These are phyloP conservation scores for Psococerastis gibbosa DNA, from an alignment of 2,888 invertebrate genomes.

Conservation along the genomic window DNA sequence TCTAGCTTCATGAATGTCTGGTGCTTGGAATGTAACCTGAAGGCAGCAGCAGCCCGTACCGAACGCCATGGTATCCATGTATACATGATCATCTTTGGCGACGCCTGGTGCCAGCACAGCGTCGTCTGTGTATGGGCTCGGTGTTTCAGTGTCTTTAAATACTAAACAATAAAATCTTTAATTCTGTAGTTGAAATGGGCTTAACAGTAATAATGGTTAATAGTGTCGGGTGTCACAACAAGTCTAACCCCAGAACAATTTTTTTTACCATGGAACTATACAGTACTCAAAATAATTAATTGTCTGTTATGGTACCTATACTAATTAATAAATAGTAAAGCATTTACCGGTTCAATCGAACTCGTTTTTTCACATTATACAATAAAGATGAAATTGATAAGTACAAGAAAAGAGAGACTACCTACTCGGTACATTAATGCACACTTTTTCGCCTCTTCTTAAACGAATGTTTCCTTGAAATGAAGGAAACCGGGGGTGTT, in stretches of 20 bases:
- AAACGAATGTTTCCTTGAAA: slow-evolving; percentile 82
- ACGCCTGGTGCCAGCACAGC: slow-evolving; percentile 34
- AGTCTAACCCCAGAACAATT: too few relatives aligned
- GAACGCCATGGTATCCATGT: slow-evolving; percentile 99
- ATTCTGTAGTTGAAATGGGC: too few relatives aligned
- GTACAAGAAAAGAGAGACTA: slow-evolving; percentile 11
- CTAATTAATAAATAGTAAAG: too few relatives aligned
- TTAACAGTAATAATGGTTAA: too few relatives aligned
- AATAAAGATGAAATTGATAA: too few relatives aligned
- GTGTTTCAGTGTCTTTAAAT: slow-evolving; percentile 73
- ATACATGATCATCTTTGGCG: slow-evolving; percentile 76
- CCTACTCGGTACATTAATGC: slow-evolving; percentile 88
- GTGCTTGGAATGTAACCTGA: slow-evolving; percentile 86
- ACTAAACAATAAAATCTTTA: too few relatives aligned
- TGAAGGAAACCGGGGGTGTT: slow-evolving; percentile 91
- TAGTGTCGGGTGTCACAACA: too few relatives aligned
- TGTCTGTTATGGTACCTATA: too few relatives aligned
- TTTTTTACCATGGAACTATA: too few relatives aligned
- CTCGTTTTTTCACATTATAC: too few relatives aligned
- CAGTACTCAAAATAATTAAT: too few relatives aligned
- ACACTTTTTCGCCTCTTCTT: slow-evolving; percentile 84
- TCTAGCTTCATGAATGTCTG: slow-evolving; percentile 88
- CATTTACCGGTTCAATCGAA: too few relatives aligned
- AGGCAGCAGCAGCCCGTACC: slow-evolving; percentile 98
- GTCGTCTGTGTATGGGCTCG: slow-evolving; percentile 53